A percentile compares a stretch with the other conserved stretches of the same genome.
These are phyloP conservation scores for Scolopax rusticola DNA, from an alignment of 2,797 vertebrate genomes.

Conservation along the genomic window DNA sequence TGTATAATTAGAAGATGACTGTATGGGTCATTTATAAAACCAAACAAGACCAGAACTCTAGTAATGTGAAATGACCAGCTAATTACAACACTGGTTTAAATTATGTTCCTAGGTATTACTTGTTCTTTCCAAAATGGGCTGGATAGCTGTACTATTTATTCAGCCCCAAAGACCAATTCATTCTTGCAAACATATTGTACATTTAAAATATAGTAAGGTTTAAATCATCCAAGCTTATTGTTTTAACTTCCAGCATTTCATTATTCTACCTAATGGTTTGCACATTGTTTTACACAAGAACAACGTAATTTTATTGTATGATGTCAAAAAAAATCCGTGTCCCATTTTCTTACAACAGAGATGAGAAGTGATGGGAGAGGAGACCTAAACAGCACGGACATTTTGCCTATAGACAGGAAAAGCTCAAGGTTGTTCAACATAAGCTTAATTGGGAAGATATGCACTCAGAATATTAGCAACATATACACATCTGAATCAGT, in stretches of 20 bases:
- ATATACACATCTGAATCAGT: neutral
- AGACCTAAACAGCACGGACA: neutral
- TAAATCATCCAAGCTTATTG: conserved; percentile 58
- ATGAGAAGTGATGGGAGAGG: neutral
- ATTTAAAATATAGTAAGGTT: conserved; percentile 57
- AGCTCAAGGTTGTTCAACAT: neutral
- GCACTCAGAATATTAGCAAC: neutral
- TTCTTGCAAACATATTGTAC: conserved; percentile 58
- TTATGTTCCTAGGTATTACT: conserved; percentile 53
- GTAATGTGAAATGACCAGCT: conserved; percentile 38
- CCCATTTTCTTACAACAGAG: conserved; percentile 4
- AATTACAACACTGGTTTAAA: conserved; percentile 58
- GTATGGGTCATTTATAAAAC: conserved; percentile 37
- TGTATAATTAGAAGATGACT: conserved; percentile 35
- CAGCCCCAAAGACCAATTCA: conserved; percentile 61
- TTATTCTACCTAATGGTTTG: conserved; percentile 59
- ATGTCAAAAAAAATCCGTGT: neutral
- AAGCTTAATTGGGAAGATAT: neutral
- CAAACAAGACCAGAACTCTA: conserved; percentile 31
- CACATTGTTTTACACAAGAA: conserved; percentile 56
- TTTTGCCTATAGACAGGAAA: conserved; percentile 21
- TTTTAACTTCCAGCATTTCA: conserved; percentile 62
- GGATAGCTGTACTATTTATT: conserved; percentile 51
- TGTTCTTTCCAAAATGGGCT: conserved; percentile 52
- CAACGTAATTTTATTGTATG: conserved; percentile 9